Conservation (phyloP, 2,888 invertebrate species). For the Phorcus lineatus region DNA sequence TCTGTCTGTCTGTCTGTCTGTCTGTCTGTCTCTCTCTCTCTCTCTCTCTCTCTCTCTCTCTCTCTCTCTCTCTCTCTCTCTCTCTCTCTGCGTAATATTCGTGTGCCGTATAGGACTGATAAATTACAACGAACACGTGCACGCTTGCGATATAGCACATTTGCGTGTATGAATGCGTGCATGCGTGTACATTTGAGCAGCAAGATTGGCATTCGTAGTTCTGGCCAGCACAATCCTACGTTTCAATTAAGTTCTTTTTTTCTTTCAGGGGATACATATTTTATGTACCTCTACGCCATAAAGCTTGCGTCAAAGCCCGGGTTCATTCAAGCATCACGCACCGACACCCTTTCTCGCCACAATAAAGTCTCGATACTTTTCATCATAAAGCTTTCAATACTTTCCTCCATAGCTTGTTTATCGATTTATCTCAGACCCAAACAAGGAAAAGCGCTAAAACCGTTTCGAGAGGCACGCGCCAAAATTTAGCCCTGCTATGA, state of each 20-base stretch:
- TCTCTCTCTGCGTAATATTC: not conserved
- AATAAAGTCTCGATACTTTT: too few species aligned
- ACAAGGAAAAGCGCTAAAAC: not conserved
- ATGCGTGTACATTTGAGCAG: not conserved
- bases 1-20: not conserved
- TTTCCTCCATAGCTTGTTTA: too few species aligned
- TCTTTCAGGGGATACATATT: too few species aligned
- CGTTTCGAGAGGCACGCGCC: not conserved
- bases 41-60: not conserved
- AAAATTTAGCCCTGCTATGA: not conserved
- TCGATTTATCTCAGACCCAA: too few species aligned
- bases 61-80: not conserved
- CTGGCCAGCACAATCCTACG: not conserved
- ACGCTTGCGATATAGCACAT: not conserved
- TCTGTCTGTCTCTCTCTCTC: not conserved
- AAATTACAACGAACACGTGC: too few species aligned
- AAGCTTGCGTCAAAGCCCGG: too few species aligned
- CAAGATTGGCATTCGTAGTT: not conserved
- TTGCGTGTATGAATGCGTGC: not conserved
- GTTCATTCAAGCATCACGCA: too few species aligned
- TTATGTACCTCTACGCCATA: too few species aligned
- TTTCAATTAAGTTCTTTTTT: too few species aligned
- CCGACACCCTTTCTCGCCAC: too few species aligned
- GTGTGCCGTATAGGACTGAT: too few species aligned
- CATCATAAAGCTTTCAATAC: too few species aligned